Base-by-base conservation (phyloP, 2,888 invertebrate species). In the Oscheius sp. region DNA sequence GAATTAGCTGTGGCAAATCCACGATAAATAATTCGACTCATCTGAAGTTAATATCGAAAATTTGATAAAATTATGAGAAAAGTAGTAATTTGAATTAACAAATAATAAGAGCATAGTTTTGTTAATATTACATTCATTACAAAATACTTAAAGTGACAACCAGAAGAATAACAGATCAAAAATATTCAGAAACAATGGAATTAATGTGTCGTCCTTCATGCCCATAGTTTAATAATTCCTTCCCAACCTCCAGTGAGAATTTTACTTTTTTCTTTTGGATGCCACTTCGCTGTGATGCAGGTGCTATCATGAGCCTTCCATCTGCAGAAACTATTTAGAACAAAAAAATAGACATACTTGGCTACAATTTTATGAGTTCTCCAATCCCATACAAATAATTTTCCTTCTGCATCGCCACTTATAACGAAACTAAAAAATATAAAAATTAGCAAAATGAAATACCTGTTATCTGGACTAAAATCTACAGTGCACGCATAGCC, bases 291-390 rank as follows among this genome's bases (percentile, higher is more conserved):
- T 17, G 92, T 91, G 73, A 96, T 96, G 87, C 97, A 97, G 12
- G 97, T 96, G 71, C 94, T 94, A 81, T 98, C 96, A 87, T 99
- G 98, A 0, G 98, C 98, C 88, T 97, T 96, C 94, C 98, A 97
- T 87, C 96, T 80, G 63, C 15, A 76, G 33, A 39, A 42, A 23
- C 8, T 4, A 33, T n/a, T 34, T 25, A 27, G 29, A 17, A 10
- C 17, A 27, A 37, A 6, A 55, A 55, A 46, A 65, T 42, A 12
- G 8, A 23, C 73, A 52, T 37, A 80, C 80, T 77, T 96, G 88
- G 94, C 95, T 88, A 94, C 95, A 73, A 98, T 90, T 89, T 96
- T 96, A 75, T 97, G 97, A 0, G 96, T 95, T 88, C 97, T 97
- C 97, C 97, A 99, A 87, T 98, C 97, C 98, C 98, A 99, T 50